Evolutionary conservation across 2,888 invertebrate species (phyloP), one percentile per base, ranked within the genome.

Genomic region (Seira musarum): DNA sequence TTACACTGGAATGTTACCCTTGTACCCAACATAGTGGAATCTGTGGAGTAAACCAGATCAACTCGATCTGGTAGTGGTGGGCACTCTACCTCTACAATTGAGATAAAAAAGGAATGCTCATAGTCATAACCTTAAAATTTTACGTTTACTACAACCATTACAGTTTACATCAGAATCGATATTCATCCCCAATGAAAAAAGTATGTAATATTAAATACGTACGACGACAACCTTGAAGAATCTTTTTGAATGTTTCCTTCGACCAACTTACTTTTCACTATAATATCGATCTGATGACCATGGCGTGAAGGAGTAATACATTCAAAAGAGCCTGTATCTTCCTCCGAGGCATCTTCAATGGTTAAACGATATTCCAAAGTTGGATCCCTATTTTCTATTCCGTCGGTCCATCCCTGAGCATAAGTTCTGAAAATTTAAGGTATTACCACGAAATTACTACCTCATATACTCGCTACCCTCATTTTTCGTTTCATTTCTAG

Each of bases 291-390:
- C 53, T 93, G 92, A 88, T 96, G 95, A 2, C 91, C 93, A 88
- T 95, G 94, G 46, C 95, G 90, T 0, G 95, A 94, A 0, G 96
- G 96, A 0, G 96, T 95, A 83, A 94, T 93, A 87, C 96, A 97
- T 0, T 95, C 93, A 88, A 93, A 96, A 1, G 92, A 89, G 0
- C 96, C 96, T 0, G 95, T 94, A 89, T 97, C 96, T 85, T 95
- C 95, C 87, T 93, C 93, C 53, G 92, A 92, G 0, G 96, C 96
- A 87, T 94, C 92, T 83, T 93, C 91, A 86, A 97, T 94, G 80
- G 94, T 95, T 19, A 97, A 89, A 5, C 96, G 90, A 88, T 93
- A 96, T 88, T 96, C 95, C 13, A 40, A 13, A 40, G 40, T 8
- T 40, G 40, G 40, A 13, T 40, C 40, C 13, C 40, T 5, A 40